Evolutionary conservation across 2,888 invertebrate genomes (phyloP).

Genomic region (Mesorhabditis sp.): DNA sequence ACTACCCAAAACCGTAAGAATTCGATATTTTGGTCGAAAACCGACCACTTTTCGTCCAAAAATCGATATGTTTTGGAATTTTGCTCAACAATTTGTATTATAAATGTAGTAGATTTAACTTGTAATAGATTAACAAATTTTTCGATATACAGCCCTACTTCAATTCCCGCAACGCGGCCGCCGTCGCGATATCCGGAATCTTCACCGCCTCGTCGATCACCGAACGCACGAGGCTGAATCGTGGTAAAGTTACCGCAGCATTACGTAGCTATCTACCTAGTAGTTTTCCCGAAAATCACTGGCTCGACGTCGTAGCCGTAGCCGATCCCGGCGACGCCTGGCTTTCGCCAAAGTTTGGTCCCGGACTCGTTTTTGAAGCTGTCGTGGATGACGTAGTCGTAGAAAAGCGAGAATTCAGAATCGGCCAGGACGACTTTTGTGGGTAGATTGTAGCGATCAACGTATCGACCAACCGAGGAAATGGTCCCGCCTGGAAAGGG

Average conservation of each 20-base stretch:
- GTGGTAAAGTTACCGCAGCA: background rate
- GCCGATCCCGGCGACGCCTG: slow-evolving; percentile 49
- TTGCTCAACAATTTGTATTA: too few relatives aligned
- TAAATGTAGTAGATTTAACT: too few relatives aligned
- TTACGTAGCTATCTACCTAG: slow-evolving; percentile 16
- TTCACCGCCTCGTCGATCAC: slow-evolving; percentile 46
- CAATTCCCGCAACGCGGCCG: slow-evolving; percentile 40
- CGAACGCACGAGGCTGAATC: slow-evolving; percentile 35
- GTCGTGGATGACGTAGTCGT: slow-evolving; percentile 42
- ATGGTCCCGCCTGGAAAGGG: slow-evolving; percentile 37
- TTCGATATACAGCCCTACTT: slow-evolving; percentile 8
- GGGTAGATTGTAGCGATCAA: slow-evolving; percentile 35
- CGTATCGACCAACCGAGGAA: slow-evolving; percentile 47
- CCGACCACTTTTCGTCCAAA: too few relatives aligned
- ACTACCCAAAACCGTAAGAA: too few relatives aligned
- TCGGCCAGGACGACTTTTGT: slow-evolving; percentile 45
- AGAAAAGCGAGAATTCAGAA: slow-evolving; percentile 47
- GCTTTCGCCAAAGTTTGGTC: slow-evolving; percentile 36
- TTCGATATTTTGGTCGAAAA: too few relatives aligned
- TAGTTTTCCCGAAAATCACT: slow-evolving; percentile 32
- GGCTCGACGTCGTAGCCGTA: slow-evolving; percentile 44
- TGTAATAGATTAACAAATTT: background rate
- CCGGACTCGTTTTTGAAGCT: slow-evolving; percentile 42
- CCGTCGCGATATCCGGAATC: slow-evolving; percentile 48
- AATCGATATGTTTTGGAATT: too few relatives aligned